These are phyloP conservation scores for Lacerta viridis DNA, from an alignment of 2,797 vertebrate genomes.

Conservation along the genomic window DNA sequence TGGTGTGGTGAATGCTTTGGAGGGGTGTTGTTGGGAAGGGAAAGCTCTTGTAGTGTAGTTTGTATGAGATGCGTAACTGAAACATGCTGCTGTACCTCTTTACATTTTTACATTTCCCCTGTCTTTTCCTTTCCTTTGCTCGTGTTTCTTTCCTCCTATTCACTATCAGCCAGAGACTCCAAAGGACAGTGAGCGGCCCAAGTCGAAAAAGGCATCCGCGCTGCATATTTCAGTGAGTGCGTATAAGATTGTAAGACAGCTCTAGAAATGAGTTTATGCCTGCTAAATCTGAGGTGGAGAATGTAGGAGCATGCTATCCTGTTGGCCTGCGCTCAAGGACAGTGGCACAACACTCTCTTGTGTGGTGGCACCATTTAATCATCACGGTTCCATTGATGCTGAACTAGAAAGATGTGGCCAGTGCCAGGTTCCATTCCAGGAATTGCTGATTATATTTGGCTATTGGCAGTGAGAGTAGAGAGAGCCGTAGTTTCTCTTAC, in stretches of 20 bases:
- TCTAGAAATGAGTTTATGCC: neutral
- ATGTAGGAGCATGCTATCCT: neutral
- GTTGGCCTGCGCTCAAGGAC: neutral
- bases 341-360: neutral
- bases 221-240: slow-evolving; percentile 49
- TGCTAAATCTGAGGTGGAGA: neutral
- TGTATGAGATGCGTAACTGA: neutral
- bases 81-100: neutral
- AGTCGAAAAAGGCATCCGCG: neutral
- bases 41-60: neutral
- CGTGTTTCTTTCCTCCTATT: slow-evolving; percentile 1
- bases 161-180: slow-evolving; percentile 29
- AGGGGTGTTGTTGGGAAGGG: neutral
- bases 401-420: neutral
- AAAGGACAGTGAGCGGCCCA: neutral
- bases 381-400: neutral
- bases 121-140: neutral
- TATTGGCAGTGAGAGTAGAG: neutral
- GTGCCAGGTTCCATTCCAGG: neutral
- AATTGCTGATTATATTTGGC: neutral
- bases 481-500: neutral
- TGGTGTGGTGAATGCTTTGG: too few species aligned
- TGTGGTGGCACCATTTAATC: neutral
- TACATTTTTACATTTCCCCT: slow-evolving; percentile 7
- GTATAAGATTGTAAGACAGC: neutral